Evolutionary conservation across 2,888 invertebrate species (phyloP).

Genomic region (Sminthurides aquaticus): DNA sequence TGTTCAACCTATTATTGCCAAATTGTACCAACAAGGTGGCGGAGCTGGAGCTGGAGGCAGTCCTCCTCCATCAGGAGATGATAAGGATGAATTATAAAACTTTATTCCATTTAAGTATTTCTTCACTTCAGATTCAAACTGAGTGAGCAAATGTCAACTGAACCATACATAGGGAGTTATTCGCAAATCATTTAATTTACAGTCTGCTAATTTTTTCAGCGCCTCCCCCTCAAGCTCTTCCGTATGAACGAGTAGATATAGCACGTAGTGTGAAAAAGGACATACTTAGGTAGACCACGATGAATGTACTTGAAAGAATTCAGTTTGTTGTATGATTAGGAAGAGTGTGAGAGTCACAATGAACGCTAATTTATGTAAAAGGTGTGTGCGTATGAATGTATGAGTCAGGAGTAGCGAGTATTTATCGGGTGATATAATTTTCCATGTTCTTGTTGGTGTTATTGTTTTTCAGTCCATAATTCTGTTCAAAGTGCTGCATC

Average conservation of each 20-base stretch:
- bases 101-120: not conserved
- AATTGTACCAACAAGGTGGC: constrained; percentile 81
- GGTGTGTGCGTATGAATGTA: not conserved
- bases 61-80: constrained; percentile 64
- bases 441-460: not conserved
- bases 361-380: not conserved
- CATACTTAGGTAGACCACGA: too few species aligned
- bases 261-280: too few species aligned
- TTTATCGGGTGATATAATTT: not conserved
- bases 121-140: not conserved
- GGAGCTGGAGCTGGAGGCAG: constrained; percentile 60
- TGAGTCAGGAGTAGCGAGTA: not conserved
- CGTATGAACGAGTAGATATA: not conserved
- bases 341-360: not conserved
- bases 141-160: not conserved
- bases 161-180: not conserved
- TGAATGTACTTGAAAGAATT: too few species aligned
- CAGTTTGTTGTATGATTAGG: too few species aligned
- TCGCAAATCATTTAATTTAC: not conserved
- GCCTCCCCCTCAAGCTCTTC: not conserved
- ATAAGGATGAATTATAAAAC: constrained; percentile 73
- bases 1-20: constrained; percentile 94
- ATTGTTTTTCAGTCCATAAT: not conserved
- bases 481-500: not conserved
- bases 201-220: not conserved